Base-by-base conservation (phyloP, 2,888 invertebrate genomes). In the Caenorhabditis sp. region DNA sequence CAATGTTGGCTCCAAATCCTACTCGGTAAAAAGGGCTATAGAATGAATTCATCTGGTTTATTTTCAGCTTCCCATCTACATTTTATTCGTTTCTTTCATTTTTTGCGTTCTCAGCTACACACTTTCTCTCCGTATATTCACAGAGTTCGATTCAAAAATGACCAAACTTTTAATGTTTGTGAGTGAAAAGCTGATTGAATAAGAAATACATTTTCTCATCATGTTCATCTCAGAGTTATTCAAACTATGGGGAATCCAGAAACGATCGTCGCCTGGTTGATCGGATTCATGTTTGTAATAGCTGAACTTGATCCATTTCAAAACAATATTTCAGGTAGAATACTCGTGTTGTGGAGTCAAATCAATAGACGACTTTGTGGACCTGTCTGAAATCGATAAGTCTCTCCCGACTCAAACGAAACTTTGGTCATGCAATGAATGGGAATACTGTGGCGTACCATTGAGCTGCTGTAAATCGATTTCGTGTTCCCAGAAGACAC, bases 381-480 rank as follows among this genome's bases (percentile, higher is more conserved):
- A 82, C 61, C 41, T 82, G 12, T 82, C 82, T 2, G 76, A 76
- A 70, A 59, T 82, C 16, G 70, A 82, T 22, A 26, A 35, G 12
- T 70, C 8, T 5, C 56, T 70, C 1, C 31, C 79, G 4, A 59
- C 82, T 3, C 76, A 72, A 61, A 82, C 76, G 2, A 72, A 61
- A 56, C 26, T 77, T 14, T 72, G 63, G 63, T 24, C 63, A 3
- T 82, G 76, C 47, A 66, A 63, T 22, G 56, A 69, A 41, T 82
- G 82, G 82, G 82, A 82, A 51, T 82, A 82, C 54, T 82, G 82
- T 61, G 41, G 66, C n/a, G 72, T 82, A 4, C 82, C 82, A 14
- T 51, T 82, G 31, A 82, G 82, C 26, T 82, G 82, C 44, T 82
- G 82, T 41, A 76, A 73, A 58, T 58, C 76, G 0, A 28, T 47